phyloP scores from a whole-genome alignment of 2,797 vertebrate genomes.

The Neoniphon sammara region DNA sequence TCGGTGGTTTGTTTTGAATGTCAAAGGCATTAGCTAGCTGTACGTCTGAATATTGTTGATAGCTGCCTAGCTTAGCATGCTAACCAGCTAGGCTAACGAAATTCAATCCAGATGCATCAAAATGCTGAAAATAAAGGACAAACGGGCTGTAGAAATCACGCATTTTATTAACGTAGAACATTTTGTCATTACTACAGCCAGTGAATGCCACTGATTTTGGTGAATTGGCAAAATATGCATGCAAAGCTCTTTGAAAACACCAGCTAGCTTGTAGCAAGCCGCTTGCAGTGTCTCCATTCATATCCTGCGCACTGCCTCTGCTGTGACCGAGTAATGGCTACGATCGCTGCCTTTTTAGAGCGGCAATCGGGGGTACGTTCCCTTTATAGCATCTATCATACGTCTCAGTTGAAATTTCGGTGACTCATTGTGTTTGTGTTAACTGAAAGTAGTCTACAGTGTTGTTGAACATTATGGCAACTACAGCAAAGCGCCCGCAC shows the following conservation, averaged over 20 bases:
- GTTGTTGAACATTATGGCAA: constrained; percentile 12
- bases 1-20: constrained; percentile 82
- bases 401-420: neutral
- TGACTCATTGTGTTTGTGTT: neutral
- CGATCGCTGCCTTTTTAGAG: constrained; percentile 59
- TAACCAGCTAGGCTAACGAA: constrained; percentile 81
- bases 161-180: constrained; percentile 4
- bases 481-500: constrained; percentile 19
- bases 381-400: neutral
- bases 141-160: constrained; percentile 24
- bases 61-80: constrained; percentile 79
- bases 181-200: neutral
- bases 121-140: constrained; percentile 41
- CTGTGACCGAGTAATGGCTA: constrained; percentile 71
- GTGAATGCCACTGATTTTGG: neutral
- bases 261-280: constrained; percentile 74
- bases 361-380: constrained; percentile 17
- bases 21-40: constrained; percentile 82
- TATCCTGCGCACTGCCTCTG: constrained; percentile 78
- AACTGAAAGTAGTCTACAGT: neutral
- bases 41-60: constrained; percentile 82
- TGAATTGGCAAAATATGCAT: constrained; percentile 39
- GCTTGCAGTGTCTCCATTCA: constrained; percentile 80
- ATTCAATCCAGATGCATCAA: constrained; percentile 66
- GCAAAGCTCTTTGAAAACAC: constrained; percentile 66